These are phyloP conservation scores for Sinosuthora webbiana DNA, from an alignment of 2,113 vertebrate species.

Conservation along the genomic window DNA sequence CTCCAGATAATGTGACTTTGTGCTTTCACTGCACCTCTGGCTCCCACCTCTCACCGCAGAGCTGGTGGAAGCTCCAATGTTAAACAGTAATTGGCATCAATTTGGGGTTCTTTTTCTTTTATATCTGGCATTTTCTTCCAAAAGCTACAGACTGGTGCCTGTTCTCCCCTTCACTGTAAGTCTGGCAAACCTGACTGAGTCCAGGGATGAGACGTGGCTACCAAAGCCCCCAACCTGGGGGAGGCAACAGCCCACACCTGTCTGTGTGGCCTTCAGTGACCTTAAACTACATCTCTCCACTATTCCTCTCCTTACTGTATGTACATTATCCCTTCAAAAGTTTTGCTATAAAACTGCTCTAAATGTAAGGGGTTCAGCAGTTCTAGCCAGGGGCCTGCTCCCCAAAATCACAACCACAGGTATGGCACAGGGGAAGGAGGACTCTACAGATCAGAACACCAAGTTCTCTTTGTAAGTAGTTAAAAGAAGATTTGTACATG, in stretches of 20 bases:
- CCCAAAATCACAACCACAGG: neutral
- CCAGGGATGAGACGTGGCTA: neutral
- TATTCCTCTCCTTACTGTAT: neutral
- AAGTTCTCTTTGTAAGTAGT: neutral
- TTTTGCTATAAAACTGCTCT: neutral
- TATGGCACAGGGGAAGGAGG: conserved; percentile 12
- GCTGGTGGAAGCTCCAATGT: neutral
- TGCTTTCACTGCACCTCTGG: neutral
- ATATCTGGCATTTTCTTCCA: neutral
- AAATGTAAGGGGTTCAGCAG: conserved; percentile 32
- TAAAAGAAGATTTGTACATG: conserved; percentile 27
- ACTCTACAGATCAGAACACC: conserved; percentile 33
- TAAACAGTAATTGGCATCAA: neutral
- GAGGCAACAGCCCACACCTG: neutral
- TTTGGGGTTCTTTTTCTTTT: neutral
- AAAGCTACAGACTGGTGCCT: neutral
- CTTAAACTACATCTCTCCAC: neutral
- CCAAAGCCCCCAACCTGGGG: neutral
- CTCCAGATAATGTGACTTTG: neutral
- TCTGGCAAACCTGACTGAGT: neutral
- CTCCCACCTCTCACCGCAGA: neutral
- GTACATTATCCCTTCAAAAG: conserved; percentile 13
- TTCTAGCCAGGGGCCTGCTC: neutral
- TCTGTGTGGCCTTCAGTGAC: neutral
- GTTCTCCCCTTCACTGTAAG: neutral